phyloP scores from a whole-genome alignment of 2,113 vertebrate species.

The Glareola pratincola region DNA sequence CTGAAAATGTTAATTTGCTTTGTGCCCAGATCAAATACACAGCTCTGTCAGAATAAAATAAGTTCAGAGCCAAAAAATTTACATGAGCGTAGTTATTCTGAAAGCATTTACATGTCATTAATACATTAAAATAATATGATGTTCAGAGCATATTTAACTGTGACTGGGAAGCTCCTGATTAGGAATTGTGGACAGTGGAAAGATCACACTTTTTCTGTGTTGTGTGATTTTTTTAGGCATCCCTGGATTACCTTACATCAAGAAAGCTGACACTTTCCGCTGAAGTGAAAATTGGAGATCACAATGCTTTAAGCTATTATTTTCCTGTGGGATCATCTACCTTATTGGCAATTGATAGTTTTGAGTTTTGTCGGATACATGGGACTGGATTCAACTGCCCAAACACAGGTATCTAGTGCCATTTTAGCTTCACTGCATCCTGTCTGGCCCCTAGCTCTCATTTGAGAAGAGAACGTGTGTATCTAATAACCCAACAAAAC shows the following conservation, averaged over 20 bases:
- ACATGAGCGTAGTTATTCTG: constrained; percentile 35
- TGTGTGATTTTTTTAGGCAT: accelerated
- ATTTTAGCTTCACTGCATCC: background rate
- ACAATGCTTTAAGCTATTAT: background rate
- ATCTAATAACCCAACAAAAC: background rate
- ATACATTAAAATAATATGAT: constrained; percentile 53
- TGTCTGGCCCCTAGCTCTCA: background rate
- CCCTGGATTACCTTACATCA: background rate
- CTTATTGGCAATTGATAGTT: background rate
- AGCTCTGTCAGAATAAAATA: constrained; percentile 25
- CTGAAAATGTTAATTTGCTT: constrained; percentile 63
- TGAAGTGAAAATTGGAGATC: background rate
- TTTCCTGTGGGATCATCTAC: background rate
- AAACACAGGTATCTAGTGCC: background rate
- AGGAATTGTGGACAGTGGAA: background rate
- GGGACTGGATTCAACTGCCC: background rate
- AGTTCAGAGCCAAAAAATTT: constrained; percentile 58
- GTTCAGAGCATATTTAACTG: background rate
- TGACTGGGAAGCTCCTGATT: background rate
- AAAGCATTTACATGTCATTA: constrained; percentile 65
- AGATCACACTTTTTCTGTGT: background rate
- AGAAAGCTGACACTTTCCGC: background rate
- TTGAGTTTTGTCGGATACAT: background rate
- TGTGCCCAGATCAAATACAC: constrained; percentile 48
- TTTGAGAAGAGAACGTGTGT: background rate